These are phyloP conservation scores for Cydia fagiglandana DNA, from an alignment of 1,140 invertebrate species.

Conservation along the genomic window DNA sequence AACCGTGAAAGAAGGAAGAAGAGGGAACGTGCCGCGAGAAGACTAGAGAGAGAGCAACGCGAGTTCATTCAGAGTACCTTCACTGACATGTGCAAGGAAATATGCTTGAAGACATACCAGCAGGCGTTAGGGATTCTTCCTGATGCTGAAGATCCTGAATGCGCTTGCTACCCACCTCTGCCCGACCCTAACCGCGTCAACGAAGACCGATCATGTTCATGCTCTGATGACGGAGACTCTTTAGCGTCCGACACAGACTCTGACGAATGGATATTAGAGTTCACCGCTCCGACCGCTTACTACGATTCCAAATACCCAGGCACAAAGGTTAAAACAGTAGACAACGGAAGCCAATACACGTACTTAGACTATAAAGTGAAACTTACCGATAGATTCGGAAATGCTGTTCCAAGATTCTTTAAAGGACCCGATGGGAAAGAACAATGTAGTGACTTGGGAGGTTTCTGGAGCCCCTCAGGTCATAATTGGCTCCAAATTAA, in stretches of 20 bases:
- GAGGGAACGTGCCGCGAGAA: constrained; percentile 58
- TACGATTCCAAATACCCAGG: constrained; percentile 62
- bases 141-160: constrained; percentile 59
- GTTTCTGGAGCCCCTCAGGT: constrained; percentile 65
- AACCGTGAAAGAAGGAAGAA: constrained; percentile 60
- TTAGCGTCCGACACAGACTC: constrained; percentile 63
- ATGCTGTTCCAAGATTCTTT: constrained; percentile 67
- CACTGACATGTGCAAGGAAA: constrained; percentile 67
- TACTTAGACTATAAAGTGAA: constrained; percentile 70
- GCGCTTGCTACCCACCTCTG: constrained; percentile 57
- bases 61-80: constrained; percentile 69
- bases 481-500: constrained; percentile 70
- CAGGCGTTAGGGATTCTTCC: constrained; percentile 67
- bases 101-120: constrained; percentile 72
- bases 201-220: constrained; percentile 61
- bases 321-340: constrained; percentile 58
- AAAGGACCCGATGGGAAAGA: constrained; percentile 69
- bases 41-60: constrained; percentile 63
- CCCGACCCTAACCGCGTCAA: constrained; percentile 49
- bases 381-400: constrained; percentile 62
- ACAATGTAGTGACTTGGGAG: constrained; percentile 70
- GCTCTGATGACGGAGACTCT: constrained; percentile 52
- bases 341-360: constrained; percentile 59
- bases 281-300: constrained; percentile 66
- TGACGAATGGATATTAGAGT: constrained; percentile 73